Conservation (phyloP, 2,888 invertebrate species). For the Ommatoiulus sabulosus region DNA sequence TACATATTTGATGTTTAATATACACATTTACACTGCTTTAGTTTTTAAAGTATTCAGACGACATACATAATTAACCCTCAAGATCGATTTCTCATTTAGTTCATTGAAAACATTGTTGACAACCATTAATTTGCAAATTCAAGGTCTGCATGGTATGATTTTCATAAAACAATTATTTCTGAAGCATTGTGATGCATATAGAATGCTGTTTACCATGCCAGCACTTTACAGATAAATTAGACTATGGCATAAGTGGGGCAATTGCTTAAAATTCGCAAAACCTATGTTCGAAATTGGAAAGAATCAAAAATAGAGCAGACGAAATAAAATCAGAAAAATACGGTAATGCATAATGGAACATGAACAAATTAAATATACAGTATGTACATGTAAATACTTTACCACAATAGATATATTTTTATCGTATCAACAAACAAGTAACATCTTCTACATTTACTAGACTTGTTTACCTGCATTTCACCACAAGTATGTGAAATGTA, state of each 20-base stretch:
- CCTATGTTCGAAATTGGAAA: background rate
- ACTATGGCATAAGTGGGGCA: background rate
- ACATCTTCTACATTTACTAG: too few species aligned
- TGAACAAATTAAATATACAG: too few species aligned
- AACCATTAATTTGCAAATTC: background rate
- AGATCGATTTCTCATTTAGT: constrained; percentile 20
- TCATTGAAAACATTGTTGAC: background rate
- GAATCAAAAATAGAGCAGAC: background rate
- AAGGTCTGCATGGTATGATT: background rate
- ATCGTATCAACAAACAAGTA: too few species aligned
- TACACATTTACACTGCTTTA: background rate
- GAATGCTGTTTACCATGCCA: background rate
- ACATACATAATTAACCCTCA: background rate
- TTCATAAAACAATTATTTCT: background rate
- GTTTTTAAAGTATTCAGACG: background rate
- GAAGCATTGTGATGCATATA: background rate
- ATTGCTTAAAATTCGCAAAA: background rate
- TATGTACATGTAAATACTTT: too few species aligned
- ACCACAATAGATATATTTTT: too few species aligned
- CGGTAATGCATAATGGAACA: too few species aligned
- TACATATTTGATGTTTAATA: background rate
- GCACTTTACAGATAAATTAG: background rate
- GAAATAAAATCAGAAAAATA: background rate
- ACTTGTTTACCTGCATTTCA: too few species aligned
- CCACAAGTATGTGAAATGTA: too few species aligned